Percentiles rank a stretch among this genome's conserved stretches.
Conservation (phyloP, 2,888 invertebrate species). For the Chloromyia formosa region DNA sequence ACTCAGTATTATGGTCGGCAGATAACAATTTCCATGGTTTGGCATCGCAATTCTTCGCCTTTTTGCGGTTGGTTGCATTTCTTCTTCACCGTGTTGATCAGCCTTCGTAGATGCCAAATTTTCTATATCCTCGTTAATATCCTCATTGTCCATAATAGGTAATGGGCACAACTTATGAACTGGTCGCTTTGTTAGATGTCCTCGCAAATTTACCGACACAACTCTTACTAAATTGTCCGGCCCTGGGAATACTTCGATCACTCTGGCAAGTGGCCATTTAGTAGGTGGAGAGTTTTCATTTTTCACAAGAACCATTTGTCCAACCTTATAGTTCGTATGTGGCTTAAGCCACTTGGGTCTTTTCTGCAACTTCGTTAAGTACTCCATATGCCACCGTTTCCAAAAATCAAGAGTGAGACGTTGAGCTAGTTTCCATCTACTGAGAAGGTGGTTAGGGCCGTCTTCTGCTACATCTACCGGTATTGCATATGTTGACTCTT, state of each 20-base stretch:
- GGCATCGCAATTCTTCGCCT: no score
- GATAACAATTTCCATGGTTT: no score
- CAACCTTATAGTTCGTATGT: neutral
- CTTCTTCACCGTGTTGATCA: no score
- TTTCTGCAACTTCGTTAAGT: neutral
- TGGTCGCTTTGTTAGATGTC: no score
- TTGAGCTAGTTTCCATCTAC: no score
- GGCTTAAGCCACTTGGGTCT: constrained; percentile 5
- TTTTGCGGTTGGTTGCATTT: no score
- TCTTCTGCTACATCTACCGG: neutral
- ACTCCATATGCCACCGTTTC: neutral
- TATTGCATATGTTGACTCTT: neutral
- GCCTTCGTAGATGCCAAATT: no score
- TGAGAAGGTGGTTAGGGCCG: neutral
- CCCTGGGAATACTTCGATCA: neutral
- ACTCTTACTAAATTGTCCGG: neutral
- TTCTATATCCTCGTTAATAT: no score
- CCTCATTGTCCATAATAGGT: no score
- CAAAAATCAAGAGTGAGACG: neutral
- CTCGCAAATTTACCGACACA: no score
- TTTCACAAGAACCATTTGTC: neutral
- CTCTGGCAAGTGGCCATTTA: neutral
- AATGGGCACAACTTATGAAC: no score
- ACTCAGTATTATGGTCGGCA: no score
- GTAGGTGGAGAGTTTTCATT: neutral